Percentiles rank a stretch among this genome's conserved stretches.
Evolutionary conservation across 1,140 invertebrate species (phyloP).

Genomic region (Drepana arcuata): DNA sequence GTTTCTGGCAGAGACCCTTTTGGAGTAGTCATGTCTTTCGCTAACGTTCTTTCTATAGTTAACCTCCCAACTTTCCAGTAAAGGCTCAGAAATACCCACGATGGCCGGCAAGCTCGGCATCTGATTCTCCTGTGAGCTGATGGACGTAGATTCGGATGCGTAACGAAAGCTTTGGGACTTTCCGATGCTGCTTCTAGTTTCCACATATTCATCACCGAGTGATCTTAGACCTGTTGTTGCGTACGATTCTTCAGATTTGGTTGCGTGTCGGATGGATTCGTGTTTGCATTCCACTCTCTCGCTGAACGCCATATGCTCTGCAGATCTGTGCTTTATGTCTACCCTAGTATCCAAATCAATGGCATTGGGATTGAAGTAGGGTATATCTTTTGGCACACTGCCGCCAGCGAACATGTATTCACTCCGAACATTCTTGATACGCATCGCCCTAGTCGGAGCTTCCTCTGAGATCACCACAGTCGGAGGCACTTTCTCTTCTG

Average conservation of each 20-base stretch:
- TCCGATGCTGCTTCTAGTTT: constrained; percentile 70
- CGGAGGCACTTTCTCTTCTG: constrained; percentile 37
- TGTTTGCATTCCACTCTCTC: constrained; percentile 40
- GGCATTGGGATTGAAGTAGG: constrained; percentile 51
- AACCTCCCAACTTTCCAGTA: constrained; percentile 70
- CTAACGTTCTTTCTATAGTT: constrained; percentile 66
- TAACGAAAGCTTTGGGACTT: constrained; percentile 79
- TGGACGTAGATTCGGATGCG: constrained; percentile 64
- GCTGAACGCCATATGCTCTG: constrained; percentile 34
- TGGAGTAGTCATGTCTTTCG: constrained; percentile 51
- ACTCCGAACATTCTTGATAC: constrained; percentile 35
- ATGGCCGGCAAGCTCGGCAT: constrained; percentile 68
- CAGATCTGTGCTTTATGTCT: constrained; percentile 53
- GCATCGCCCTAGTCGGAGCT: constrained; percentile 31
- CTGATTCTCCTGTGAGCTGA: constrained; percentile 62
- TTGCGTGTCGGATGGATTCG: constrained; percentile 27
- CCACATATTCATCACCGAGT: constrained; percentile 53
- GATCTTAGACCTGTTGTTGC: constrained; percentile 46
- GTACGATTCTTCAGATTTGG: constrained; percentile 47
- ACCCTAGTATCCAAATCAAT: constrained; percentile 45
- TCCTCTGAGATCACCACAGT: constrained; percentile 38
- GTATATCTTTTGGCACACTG: constrained; percentile 59
- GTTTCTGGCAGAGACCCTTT: constrained; percentile 55
- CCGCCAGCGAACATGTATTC: constrained; percentile 54
- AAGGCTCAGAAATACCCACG: constrained; percentile 66